Evolutionary conservation across 2,113 vertebrate genomes (phyloP).

Genomic region (Cyanoderma ruficeps): DNA sequence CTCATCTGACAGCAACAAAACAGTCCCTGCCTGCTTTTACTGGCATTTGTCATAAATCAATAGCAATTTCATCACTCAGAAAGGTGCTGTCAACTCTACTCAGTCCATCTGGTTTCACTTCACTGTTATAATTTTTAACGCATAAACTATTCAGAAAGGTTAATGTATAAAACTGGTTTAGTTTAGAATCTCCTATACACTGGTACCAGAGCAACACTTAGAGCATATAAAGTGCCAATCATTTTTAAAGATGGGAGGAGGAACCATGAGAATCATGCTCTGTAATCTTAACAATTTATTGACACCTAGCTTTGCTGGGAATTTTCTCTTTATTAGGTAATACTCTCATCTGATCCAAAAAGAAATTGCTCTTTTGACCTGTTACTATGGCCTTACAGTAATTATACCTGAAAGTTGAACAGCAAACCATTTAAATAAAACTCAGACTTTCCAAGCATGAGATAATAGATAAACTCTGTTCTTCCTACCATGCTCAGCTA

Average conservation of each 20-base stretch:
- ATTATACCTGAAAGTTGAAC: neutral
- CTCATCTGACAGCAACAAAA: conserved; percentile 87
- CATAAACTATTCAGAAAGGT: conserved; percentile 66
- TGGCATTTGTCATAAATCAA: conserved; percentile 93
- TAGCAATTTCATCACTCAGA: conserved; percentile 84
- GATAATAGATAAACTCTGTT: neutral
- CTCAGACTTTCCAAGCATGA: neutral
- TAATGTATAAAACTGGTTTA: conserved; percentile 50
- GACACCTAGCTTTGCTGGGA: neutral
- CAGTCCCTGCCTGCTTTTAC: conserved; percentile 77
- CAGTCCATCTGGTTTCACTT: conserved; percentile 73
- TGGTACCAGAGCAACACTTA: neutral
- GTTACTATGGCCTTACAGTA: neutral
- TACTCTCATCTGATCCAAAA: neutral
- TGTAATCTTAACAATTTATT: neutral
- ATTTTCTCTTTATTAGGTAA: conserved; percentile 28
- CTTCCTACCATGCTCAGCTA: neutral
- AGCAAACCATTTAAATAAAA: conserved; percentile 23
- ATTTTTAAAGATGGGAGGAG: neutral
- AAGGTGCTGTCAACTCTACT: conserved; percentile 76
- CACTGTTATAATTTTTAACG: conserved; percentile 56
- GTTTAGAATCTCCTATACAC: conserved; percentile 12
- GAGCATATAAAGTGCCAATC: neutral
- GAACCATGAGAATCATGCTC: neutral
- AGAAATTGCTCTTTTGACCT: conserved; percentile 9